Conservation (phyloP, 2,888 invertebrate genomes). For the Alitta virens region DNA sequence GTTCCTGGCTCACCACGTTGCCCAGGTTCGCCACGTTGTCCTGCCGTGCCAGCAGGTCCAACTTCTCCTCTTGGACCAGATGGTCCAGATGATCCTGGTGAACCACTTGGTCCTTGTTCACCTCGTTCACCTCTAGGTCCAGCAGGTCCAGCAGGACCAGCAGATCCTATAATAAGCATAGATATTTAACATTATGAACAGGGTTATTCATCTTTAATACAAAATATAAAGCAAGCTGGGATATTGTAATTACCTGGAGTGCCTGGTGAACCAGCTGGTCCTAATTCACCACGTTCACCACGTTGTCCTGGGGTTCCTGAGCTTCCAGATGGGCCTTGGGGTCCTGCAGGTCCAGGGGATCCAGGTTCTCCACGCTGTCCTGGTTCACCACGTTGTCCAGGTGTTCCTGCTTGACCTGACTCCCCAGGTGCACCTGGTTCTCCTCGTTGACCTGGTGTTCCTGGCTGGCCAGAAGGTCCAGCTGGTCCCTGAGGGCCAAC, state of each 20-base stretch:
- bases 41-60: conserved; percentile 16
- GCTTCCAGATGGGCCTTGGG: not conserved
- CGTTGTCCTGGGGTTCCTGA: conserved; percentile 10
- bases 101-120: conserved; percentile 12
- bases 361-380: conserved; percentile 12
- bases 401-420: conserved; percentile 12
- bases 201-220: too few species aligned
- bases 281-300: not conserved
- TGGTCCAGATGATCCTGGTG: conserved; percentile 18
- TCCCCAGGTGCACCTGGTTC: conserved; percentile 14
- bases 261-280: conserved; percentile 5
- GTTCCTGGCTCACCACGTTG: conserved; percentile 4
- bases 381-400: conserved; percentile 14
- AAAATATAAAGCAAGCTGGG: too few species aligned
- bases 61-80: conserved; percentile 12
- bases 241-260: not conserved
- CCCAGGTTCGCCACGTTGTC: conserved; percentile 20
- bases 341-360: conserved; percentile 4
- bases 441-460: conserved; percentile 4
- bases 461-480: conserved; percentile 16
- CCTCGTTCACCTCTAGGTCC: conserved; percentile 21
- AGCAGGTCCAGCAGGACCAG: conserved; percentile 14
- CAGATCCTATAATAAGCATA: too few species aligned
- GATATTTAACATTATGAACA: too few species aligned
- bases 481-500: conserved; percentile 3